Evolutionary conservation across 2,797 vertebrate genomes (phyloP).

Genomic region (Urosaurus nigricauda): DNA sequence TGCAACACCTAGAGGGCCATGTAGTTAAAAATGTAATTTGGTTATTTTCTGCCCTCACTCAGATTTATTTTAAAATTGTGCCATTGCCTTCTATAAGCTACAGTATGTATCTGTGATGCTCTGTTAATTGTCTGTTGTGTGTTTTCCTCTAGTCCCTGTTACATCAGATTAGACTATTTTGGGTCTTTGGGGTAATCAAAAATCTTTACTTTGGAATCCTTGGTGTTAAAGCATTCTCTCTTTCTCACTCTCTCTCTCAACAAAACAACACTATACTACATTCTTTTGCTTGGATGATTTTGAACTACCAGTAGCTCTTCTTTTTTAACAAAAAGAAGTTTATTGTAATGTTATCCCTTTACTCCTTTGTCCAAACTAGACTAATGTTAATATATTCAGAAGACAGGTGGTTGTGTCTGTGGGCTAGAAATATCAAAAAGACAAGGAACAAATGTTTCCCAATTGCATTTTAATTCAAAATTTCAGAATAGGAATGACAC

Average conservation of each 20-base stretch:
- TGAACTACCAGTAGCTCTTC: background rate
- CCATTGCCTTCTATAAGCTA: background rate
- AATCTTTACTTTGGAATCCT: background rate
- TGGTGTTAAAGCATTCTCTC: background rate
- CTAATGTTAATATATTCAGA: background rate
- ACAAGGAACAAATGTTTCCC: background rate
- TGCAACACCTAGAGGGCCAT: too few species aligned
- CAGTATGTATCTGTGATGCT: background rate
- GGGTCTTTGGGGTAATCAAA: background rate
- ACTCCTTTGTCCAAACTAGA: background rate
- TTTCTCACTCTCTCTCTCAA: background rate
- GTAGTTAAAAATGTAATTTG: background rate
- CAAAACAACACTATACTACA: background rate
- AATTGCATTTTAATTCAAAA: background rate
- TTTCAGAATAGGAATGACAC: conserved; percentile 19
- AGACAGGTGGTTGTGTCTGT: background rate
- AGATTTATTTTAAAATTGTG: background rate
- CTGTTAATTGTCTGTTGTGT: background rate
- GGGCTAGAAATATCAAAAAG: background rate
- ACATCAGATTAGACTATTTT: background rate
- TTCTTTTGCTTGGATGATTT: background rate
- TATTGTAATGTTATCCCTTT: background rate
- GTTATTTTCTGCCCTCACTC: background rate
- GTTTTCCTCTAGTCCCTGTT: background rate
- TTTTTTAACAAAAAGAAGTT: conserved; percentile 5